Conservation (phyloP, 92 coral and sea anemone genomes). For the Phymanthus crucifer region DNA sequence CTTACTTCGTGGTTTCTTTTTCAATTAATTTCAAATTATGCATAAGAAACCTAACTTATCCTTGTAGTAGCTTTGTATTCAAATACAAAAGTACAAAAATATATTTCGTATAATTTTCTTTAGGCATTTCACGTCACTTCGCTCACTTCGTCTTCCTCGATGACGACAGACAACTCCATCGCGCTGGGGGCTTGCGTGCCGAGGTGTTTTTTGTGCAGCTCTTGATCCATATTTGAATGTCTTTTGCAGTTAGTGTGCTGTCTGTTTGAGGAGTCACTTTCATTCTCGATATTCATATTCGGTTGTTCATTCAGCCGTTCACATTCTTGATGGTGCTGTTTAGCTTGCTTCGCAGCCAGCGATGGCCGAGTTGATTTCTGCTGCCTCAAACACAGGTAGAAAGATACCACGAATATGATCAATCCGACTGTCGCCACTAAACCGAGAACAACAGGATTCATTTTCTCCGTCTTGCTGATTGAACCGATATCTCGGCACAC, state of each 20-base stretch:
- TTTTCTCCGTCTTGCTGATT: neutral
- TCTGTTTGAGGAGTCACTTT: neutral
- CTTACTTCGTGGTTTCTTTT: too few species aligned
- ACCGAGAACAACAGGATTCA: constrained; percentile 26
- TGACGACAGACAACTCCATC: constrained; percentile 37
- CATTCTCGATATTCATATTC: neutral
- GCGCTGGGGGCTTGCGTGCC: constrained; percentile 13
- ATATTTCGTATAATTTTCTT: neutral
- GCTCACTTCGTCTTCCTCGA: constrained; percentile 41
- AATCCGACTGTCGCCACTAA: constrained; percentile 39
- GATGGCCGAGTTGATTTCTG: constrained; percentile 27
- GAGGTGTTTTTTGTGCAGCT: constrained; percentile 20
- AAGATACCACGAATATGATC: constrained; percentile 30
- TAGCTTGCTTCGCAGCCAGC: constrained; percentile 41
- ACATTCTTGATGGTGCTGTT: constrained; percentile 20
- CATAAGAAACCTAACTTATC: too few species aligned
- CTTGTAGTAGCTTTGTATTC: neutral
- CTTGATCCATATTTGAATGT: constrained; percentile 3
- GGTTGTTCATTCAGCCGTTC: neutral
- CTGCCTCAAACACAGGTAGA: constrained; percentile 29
- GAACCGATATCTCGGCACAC: neutral
- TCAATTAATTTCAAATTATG: too few species aligned
- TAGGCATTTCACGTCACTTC: constrained; percentile 8
- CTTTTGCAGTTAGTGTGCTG: constrained; percentile 7
- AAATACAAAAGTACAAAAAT: neutral